Base-by-base conservation (phyloP, 2,113 vertebrate genomes). In the Sardina pilchardus region DNA sequence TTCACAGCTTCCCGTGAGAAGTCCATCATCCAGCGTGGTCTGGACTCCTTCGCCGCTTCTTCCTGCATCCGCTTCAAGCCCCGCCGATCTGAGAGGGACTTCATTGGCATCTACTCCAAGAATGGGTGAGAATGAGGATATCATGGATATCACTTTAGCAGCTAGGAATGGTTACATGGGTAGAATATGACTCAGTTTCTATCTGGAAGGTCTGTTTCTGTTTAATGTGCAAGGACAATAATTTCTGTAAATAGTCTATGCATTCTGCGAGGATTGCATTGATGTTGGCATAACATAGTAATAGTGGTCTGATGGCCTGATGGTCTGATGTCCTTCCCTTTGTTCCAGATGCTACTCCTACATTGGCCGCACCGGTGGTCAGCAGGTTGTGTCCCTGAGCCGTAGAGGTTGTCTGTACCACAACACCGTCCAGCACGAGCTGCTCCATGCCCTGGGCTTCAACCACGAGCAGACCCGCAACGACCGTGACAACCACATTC, bases 401-500 rank as follows among this genome's bases (percentile, higher is more conserved):
- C 81, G 44, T 21, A 47, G 63, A 4, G 89, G 88, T 8, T 93
- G 92, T 44, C 21, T 93, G 53, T 90, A 88, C 87, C 86, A 86
- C 78, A 85, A 78, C 19, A 82, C 90, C 6, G 63, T 92, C 19
- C 90, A 90, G 21, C 93, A 93, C 30, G 92, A 93, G 84, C 85
- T 93, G 71, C 82, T 93, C 0, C 93, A 93, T 30, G 87, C 91
- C 36, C 84, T 93, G 56, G 93, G 93, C 36, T 91, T 93, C 53
- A 89, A 92, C 82, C 93, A 93, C 21, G 93, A 93, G 48, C 93
- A 93, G 53, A 89, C 86, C 47, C 90, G 93, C 80, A 88, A 14
- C 50, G 93, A 93, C 89, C 89, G 92, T 36, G 91, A 93, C 86
- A 30, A 85, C 10, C 87, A 93, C 84, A 88, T 93, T 42, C 59